Conservation (phyloP, 2,888 invertebrate species). For the Steinernema carpocapsae region DNA sequence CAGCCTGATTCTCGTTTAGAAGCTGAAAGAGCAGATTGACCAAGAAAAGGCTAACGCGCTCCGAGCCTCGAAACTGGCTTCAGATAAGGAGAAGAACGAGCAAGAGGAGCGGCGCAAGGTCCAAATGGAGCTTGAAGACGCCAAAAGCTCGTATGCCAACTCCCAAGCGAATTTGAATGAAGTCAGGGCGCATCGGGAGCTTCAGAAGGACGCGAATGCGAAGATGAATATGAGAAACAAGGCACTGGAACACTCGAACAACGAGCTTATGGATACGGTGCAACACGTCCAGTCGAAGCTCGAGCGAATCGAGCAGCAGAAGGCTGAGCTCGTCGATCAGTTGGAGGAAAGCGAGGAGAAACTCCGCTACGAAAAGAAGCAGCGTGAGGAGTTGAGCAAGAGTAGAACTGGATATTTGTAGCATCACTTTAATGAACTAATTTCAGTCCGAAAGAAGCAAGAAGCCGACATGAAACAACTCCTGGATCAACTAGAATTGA, state of each 20-base stretch:
- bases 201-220: slow-evolving; percentile 47
- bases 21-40: slow-evolving; percentile 35
- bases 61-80: slow-evolving; percentile 35
- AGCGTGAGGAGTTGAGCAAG: slow-evolving; percentile 54
- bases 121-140: slow-evolving; percentile 79
- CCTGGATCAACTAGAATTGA: slow-evolving; percentile 91
- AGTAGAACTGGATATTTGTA: slow-evolving; percentile 14
- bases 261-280: slow-evolving; percentile 56
- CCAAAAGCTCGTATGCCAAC: slow-evolving; percentile 22
- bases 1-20: slow-evolving; percentile 4
- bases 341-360: slow-evolving; percentile 75
- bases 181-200: slow-evolving; percentile 45
- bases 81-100: slow-evolving; percentile 79
- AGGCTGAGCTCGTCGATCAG: slow-evolving; percentile 72
- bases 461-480: slow-evolving; percentile 97
- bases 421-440: slow-evolving; percentile 73
- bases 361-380: slow-evolving; percentile 49
- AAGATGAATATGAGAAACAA: slow-evolving; percentile 48
- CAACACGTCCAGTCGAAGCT: slow-evolving; percentile 45
- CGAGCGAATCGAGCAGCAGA: slow-evolving; percentile 44
- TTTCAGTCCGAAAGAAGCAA: slow-evolving; percentile 98
- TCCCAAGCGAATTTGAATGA: slow-evolving; percentile 45
- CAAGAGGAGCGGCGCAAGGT: slow-evolving; percentile 69
- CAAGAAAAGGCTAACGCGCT: slow-evolving; percentile 39
- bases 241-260: slow-evolving; percentile 54